phyloP scores from a whole-genome alignment of 1,140 invertebrate genomes.

The Trachymyrmex cornetzi region DNA sequence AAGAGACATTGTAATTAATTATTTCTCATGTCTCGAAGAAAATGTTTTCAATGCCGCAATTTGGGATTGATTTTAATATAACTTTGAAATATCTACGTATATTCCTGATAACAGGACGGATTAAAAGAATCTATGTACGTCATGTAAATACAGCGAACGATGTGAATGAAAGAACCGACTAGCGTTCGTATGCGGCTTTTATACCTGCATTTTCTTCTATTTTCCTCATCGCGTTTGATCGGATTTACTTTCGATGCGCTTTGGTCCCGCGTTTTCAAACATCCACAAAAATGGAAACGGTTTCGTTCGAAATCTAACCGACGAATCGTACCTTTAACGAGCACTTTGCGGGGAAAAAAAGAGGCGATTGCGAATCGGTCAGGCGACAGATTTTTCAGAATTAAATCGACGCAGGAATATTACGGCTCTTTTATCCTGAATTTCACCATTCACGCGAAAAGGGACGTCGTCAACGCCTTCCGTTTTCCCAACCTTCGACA shows the following conservation, averaged over 20 bases:
- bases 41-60: background rate
- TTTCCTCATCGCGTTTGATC: conserved; percentile 62
- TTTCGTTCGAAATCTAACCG: conserved; percentile 61
- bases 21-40: background rate
- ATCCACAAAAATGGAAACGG: conserved; percentile 64
- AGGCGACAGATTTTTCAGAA: conserved; percentile 62
- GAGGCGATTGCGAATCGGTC: conserved; percentile 46
- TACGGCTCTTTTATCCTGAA: conserved; percentile 53
- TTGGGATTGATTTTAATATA: conserved; percentile 5
- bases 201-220: conserved; percentile 55
- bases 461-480: conserved; percentile 46
- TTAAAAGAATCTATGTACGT: conserved; percentile 44
- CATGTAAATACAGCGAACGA: conserved; percentile 47
- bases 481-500: conserved; percentile 41
- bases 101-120: conserved; percentile 34
- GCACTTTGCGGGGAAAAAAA: conserved; percentile 48
- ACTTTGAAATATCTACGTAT: conserved; percentile 3
- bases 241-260: conserved; percentile 67
- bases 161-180: conserved; percentile 47
- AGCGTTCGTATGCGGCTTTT: conserved; percentile 37
- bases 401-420: conserved; percentile 60
- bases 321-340: conserved; percentile 59
- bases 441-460: conserved; percentile 21
- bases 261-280: conserved; percentile 58
- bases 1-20: background rate